Evolutionary conservation across 2,113 vertebrate genomes (phyloP), one percentile per base, ranked within the genome.

Genomic region (Sebastes fasciatus): DNA sequence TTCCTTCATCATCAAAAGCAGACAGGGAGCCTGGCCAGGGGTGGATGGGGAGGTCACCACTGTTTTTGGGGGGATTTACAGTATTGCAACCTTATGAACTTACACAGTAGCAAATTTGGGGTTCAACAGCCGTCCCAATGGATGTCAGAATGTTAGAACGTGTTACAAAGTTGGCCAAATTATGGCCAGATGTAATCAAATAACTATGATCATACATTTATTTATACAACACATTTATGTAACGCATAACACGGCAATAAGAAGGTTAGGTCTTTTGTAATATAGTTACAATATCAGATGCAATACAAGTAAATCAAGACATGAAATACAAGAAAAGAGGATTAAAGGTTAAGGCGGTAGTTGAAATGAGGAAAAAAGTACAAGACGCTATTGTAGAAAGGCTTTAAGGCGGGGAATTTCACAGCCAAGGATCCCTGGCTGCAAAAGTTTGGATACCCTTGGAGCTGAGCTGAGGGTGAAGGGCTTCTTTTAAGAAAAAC

Each of bases 1-100:
- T 91, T 90, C 85, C 88, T 84, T 89, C 89, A 91, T 84, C 70
- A 69, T 84, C 79, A 76, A 6, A 77, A 58, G 69, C 14, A 51
- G 71, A 77, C 75, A 34, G 48, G 13, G 62, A 16, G 23, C 43
- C 74, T n/a, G 68, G 43, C 46, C 10, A 3, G 19, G 71, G 74
- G 65, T 49, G 58, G 43, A 58, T 52, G 12, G 70, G 62, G 76
- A 79, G 72, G 58, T 65, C 58, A 19, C 72, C 55, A 16, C 23
- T 79, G 68, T 79, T 73, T 21, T 9, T 34, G 34, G 34, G 10
- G 1, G 6, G 34, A 64, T 68, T 66, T 68, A 55, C 57, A 52
- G 16, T 48, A 42, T n/a, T 43, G 9, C 21, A 45, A 17, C 8
- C 43, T 21, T 45, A 46, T 76, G 16, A 23, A 48, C 21, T 21